Evolutionary conservation across 1,140 invertebrate genomes (phyloP).

Genomic region (Drosophila teissieri): DNA sequence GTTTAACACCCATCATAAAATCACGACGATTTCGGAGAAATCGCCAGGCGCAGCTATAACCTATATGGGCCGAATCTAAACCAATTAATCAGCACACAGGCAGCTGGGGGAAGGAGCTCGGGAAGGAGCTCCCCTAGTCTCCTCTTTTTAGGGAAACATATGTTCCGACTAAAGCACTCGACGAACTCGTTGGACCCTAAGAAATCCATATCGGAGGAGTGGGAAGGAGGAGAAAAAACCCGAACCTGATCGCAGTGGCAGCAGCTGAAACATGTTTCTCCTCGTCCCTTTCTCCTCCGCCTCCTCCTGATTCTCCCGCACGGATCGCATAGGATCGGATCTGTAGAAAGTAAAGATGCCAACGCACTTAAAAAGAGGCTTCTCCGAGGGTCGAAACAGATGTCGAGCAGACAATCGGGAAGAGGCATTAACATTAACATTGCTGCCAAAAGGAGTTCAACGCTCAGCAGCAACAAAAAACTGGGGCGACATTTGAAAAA

Average conservation of each 20-base stretch:
- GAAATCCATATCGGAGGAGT: slow-evolving; percentile 41
- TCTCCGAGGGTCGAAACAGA: slow-evolving; percentile 63
- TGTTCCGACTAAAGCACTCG: slow-evolving; percentile 62
- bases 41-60: slow-evolving; percentile 1
- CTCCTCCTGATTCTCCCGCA: slow-evolving; percentile 15
- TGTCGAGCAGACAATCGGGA: slow-evolving; percentile 69
- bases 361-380: slow-evolving; percentile 59
- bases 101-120: not conserved
- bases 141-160: slow-evolving; percentile 56
- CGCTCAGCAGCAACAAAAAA: slow-evolving; percentile 36
- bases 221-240: slow-evolving; percentile 20
- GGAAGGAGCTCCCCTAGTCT: slow-evolving; percentile 22
- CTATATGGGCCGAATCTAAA: slow-evolving; percentile 63
- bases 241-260: slow-evolving; percentile 68
- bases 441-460: slow-evolving; percentile 64
- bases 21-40: slow-evolving; percentile 6
- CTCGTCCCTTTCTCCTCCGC: slow-evolving; percentile 7
- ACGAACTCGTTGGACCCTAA: slow-evolving; percentile 49
- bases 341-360: slow-evolving; percentile 76
- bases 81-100: slow-evolving; percentile 72
- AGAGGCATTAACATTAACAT: slow-evolving; percentile 60
- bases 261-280: slow-evolving; percentile 79
- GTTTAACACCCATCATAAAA: slow-evolving; percentile 4
- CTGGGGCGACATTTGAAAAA: slow-evolving; percentile 70
- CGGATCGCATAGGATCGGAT: not conserved